A percentile compares a stretch with the other conserved stretches of the same genome.
These are phyloP conservation scores for Ligdia adustata DNA, from an alignment of 2,888 invertebrate species.

Conservation along the genomic window DNA sequence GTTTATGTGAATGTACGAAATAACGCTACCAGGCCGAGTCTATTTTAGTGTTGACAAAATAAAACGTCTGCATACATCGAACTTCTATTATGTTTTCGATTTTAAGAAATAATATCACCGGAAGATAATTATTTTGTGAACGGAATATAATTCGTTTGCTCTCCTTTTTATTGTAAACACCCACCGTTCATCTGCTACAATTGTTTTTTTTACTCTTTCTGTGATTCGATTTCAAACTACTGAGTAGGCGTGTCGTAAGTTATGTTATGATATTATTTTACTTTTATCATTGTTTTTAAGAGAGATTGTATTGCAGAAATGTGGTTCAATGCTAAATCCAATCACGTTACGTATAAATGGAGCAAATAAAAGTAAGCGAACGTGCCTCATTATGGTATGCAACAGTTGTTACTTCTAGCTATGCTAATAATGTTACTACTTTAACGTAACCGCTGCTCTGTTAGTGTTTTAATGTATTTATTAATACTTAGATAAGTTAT, in stretches of 20 bases:
- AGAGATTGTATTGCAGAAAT: conserved; percentile 4
- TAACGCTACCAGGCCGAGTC: not conserved
- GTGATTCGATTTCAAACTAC: too few species aligned
- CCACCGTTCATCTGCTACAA: too few species aligned
- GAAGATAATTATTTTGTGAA: not conserved
- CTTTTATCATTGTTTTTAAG: conserved; percentile 1
- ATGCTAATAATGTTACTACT: conserved; percentile 13
- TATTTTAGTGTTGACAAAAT: not conserved
- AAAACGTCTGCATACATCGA: not conserved
- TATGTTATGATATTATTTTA: too few species aligned
- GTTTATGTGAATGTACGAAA: not conserved
- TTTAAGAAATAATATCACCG: not conserved
- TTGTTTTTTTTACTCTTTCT: too few species aligned
- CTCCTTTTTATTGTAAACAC: too few species aligned
- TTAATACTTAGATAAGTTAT: too few species aligned
- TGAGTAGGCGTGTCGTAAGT: too few species aligned
- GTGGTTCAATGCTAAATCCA: conserved; percentile 3
- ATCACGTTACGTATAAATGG: conserved; percentile 3
- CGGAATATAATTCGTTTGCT: not conserved
- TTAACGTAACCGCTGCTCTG: conserved; percentile 8
- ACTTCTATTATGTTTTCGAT: not conserved
- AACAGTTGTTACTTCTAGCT: conserved; percentile 1
- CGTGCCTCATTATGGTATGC: conserved; percentile 6
- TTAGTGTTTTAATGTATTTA: conserved; percentile 4
- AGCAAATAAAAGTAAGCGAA: conserved; percentile 10